These are phyloP conservation scores for Harpagoxenus sublaevis DNA, from an alignment of 2,888 invertebrate genomes.

Conservation along the genomic window DNA sequence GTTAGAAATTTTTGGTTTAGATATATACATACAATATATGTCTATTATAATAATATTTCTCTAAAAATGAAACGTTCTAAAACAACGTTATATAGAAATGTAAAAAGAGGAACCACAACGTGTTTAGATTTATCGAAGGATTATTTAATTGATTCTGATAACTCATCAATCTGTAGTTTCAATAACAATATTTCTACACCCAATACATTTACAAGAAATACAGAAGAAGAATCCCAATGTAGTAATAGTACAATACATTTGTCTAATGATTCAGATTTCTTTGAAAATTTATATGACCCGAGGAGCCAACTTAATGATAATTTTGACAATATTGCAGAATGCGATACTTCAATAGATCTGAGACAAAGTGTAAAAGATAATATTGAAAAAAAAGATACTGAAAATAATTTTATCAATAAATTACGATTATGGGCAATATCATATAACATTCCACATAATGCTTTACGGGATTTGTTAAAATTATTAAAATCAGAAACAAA, in stretches of 20 bases:
- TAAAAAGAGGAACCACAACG: neutral
- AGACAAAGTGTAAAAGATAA: neutral
- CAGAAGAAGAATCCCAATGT: neutral
- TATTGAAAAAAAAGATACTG: neutral
- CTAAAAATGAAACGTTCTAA: neutral
- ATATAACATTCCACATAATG: neutral
- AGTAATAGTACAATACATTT: neutral
- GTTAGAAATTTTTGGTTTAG: too few relatives aligned
- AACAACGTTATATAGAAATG: neutral
- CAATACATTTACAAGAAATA: too few relatives aligned
- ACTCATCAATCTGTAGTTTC: neutral
- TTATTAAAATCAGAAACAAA: neutral
- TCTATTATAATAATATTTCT: too few relatives aligned
- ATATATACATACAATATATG: too few relatives aligned
- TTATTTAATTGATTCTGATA: neutral
- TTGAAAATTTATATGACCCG: neutral
- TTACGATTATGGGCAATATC: constrained; percentile 6
- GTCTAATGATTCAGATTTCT: neutral
- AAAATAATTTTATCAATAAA: constrained; percentile 1
- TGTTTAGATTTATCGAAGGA: neutral
- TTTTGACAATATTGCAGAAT: neutral
- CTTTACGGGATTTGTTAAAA: constrained; percentile 3
- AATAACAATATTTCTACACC: neutral
- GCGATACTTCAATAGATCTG: neutral
- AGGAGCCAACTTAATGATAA: neutral